Evolutionary conservation across 2,797 vertebrate species (phyloP).

Genomic region (Rousettus madagascariensis): DNA sequence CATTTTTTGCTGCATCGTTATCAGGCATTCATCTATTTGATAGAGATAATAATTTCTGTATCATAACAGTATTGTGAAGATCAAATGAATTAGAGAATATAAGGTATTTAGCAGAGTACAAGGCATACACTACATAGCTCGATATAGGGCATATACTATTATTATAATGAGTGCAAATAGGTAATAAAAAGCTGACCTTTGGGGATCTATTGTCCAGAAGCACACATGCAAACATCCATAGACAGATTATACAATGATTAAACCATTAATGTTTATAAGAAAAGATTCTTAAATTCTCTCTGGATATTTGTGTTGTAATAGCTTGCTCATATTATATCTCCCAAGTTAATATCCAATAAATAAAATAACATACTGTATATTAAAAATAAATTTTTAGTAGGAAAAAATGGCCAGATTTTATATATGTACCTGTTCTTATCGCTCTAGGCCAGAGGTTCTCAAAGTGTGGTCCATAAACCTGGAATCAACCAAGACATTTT

Average conservation of each 20-base stretch:
- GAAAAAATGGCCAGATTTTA: not conserved
- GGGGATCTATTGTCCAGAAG: not conserved
- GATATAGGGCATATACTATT: not conserved
- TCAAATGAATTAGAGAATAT: not conserved
- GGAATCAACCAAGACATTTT: not conserved
- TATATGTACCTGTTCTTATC: not conserved
- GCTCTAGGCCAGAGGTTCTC: not conserved
- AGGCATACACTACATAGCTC: not conserved
- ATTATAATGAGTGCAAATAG: not conserved
- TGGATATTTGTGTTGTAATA: slow-evolving; percentile 3
- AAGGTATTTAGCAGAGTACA: not conserved
- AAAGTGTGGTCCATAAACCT: not conserved
- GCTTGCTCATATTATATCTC: not conserved
- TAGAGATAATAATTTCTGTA: not conserved
- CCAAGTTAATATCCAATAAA: not conserved
- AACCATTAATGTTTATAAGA: not conserved
- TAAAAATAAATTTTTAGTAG: slow-evolving; percentile 11
- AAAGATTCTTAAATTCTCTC: not conserved
- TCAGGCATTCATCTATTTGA: not conserved
- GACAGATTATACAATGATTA: not conserved
- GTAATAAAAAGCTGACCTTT: not conserved
- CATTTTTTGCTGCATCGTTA: not conserved
- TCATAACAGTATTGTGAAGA: not conserved
- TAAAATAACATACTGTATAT: not conserved
- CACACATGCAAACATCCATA: not conserved